These are phyloP conservation scores for Antheraea pernyi DNA, from an alignment of 1,140 invertebrate genomes.

Conservation along the genomic window DNA sequence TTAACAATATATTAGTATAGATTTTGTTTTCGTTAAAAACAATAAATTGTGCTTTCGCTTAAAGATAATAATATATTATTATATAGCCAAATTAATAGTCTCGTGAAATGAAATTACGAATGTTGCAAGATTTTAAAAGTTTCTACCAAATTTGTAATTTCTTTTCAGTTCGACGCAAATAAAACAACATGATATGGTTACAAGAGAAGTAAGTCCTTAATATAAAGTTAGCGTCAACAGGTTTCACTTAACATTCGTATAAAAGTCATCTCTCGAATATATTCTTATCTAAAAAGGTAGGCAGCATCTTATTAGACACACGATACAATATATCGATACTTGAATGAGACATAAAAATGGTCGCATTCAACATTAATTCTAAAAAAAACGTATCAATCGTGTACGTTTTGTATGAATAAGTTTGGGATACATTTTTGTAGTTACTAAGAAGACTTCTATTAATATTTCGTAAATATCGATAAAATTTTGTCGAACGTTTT, in stretches of 20 bases:
- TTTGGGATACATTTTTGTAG: slow-evolving; percentile 57
- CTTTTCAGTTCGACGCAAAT: slow-evolving; percentile 26
- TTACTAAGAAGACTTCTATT: slow-evolving; percentile 52
- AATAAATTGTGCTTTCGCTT: slow-evolving; percentile 74
- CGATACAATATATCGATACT: slow-evolving; percentile 9
- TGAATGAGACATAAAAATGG: slow-evolving; percentile 29
- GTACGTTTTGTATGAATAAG: slow-evolving; percentile 54
- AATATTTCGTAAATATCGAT: slow-evolving; percentile 12
- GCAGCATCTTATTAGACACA: slow-evolving; percentile 58
- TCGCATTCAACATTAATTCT: slow-evolving; percentile 46
- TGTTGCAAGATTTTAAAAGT: slow-evolving; percentile 52
- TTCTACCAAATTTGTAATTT: slow-evolving; percentile 29
- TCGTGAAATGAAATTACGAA: slow-evolving; percentile 42
- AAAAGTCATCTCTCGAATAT: slow-evolving; percentile 76
- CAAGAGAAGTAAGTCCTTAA: slow-evolving; percentile 73
- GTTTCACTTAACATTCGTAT: slow-evolving; percentile 74
- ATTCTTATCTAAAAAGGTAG: slow-evolving; percentile 77
- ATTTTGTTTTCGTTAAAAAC: slow-evolving; percentile 65
- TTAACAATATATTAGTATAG: slow-evolving; percentile 75
- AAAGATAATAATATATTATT: slow-evolving; percentile 26
- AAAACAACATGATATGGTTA: slow-evolving; percentile 67
- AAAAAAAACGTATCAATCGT: slow-evolving; percentile 30
- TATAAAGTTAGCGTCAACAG: slow-evolving; percentile 73
- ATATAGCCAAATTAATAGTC: slow-evolving; percentile 62
- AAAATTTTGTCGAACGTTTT: neutral